Conservation (phyloP, 2,797 vertebrate species). For the Acomys russatus region DNA sequence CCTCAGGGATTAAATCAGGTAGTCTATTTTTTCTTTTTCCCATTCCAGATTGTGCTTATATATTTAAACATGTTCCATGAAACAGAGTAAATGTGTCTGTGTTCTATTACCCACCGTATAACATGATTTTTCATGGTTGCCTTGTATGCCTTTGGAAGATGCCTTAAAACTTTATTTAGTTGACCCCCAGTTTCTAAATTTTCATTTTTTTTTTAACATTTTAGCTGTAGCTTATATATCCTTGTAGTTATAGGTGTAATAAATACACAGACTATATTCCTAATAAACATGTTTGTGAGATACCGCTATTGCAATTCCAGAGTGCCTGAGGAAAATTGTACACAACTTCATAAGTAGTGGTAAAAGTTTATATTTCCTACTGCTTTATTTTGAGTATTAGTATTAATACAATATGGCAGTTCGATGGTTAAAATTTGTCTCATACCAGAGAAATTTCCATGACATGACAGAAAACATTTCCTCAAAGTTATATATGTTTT, state of each 20-base stretch:
- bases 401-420: background rate
- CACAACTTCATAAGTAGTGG: background rate
- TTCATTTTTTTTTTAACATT: background rate
- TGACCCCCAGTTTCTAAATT: background rate
- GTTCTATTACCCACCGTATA: background rate
- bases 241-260: background rate
- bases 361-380: background rate
- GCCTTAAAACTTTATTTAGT: conserved; percentile 35
- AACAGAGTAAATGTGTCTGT: background rate
- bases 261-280: background rate
- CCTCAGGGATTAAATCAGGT: background rate
- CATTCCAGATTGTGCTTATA: background rate
- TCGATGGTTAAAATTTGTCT: background rate
- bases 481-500: background rate
- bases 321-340: background rate
- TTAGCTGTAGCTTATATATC: background rate
- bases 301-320: background rate
- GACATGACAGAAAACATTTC: background rate
- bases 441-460: conserved; percentile 6
- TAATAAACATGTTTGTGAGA: conserved; percentile 3
- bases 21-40: background rate
- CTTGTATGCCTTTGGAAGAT: background rate
- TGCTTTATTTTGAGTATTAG: background rate
- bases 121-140: background rate
- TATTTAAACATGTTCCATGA: background rate